phyloP scores from a whole-genome alignment of 2,113 vertebrate species.

The Philantomba maxwellii region DNA sequence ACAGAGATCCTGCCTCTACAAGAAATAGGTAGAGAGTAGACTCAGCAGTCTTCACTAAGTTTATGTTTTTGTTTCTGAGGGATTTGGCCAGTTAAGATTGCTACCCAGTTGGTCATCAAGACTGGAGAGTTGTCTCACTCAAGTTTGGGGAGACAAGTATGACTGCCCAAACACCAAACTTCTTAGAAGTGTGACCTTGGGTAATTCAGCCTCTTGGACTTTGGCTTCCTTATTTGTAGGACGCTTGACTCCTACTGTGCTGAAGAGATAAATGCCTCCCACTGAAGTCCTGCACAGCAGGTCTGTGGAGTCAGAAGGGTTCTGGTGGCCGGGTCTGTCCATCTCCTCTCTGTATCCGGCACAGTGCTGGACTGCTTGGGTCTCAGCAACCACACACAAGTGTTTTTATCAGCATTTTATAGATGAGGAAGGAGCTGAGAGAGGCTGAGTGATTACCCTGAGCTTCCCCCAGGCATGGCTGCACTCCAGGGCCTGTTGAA shows the following conservation, averaged over 20 bases:
- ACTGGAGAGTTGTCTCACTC: neutral
- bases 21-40: neutral
- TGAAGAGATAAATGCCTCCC: neutral
- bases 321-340: neutral
- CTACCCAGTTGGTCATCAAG: neutral
- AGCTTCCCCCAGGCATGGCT: neutral
- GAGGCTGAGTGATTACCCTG: neutral
- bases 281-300: rapidly evolving
- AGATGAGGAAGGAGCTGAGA: neutral
- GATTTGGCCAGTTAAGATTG: neutral
- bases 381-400: neutral
- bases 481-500: neutral
- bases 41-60: neutral
- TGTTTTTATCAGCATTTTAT: neutral
- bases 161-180: neutral
- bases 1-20: neutral
- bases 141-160: neutral
- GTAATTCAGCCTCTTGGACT: neutral
- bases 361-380: rapidly evolving
- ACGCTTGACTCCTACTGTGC: neutral
- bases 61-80: neutral
- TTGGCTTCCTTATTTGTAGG: neutral
- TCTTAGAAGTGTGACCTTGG: neutral
- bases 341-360: rapidly evolving
- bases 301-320: neutral